A percentile compares a stretch with the other conserved stretches of the same genome.
phyloP scores from a whole-genome alignment of 2,888 invertebrate species.

The Orchestes rusci region DNA sequence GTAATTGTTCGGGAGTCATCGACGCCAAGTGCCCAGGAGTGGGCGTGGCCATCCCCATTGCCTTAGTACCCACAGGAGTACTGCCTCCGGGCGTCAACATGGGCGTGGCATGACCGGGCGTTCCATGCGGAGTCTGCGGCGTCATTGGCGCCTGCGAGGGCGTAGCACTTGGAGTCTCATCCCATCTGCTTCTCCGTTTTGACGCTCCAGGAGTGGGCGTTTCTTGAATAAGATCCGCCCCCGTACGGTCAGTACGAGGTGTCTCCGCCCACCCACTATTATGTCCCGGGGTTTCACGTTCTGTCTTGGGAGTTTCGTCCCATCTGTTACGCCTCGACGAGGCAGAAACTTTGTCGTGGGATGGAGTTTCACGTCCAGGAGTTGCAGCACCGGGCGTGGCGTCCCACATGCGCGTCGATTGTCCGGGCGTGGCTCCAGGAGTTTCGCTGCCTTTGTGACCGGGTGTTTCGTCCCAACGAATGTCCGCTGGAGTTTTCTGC shows the following conservation, averaged over 20 bases:
- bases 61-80: conserved; percentile 87
- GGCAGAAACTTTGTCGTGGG: conserved; percentile 57
- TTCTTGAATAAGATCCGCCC: conserved; percentile 56
- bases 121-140: conserved; percentile 58
- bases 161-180: conserved; percentile 85
- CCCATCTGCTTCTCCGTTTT: conserved; percentile 94
- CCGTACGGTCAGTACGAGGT: conserved; percentile 87
- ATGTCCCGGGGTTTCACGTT: conserved; percentile 94
- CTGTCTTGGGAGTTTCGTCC: conserved; percentile 99
- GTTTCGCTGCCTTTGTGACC: conserved; percentile 75
- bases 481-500: conserved; percentile 66
- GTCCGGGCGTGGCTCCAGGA: conserved; percentile 86
- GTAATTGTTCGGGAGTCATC: conserved; percentile 99
- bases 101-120: conserved; percentile 58
- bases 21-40: conserved; percentile 92
- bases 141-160: conserved; percentile 53
- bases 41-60: conserved; percentile 98
- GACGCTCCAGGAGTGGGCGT: conserved; percentile 89
- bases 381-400: conserved; percentile 92
- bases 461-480: conserved; percentile 94
- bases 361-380: conserved; percentile 79
- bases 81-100: conserved; percentile 74
- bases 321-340: conserved; percentile 89
- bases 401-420: conserved; percentile 91
- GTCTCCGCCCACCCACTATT: conserved; percentile 98